These are phyloP conservation scores for Prenolepis imparis DNA, from an alignment of 2,888 invertebrate genomes.

Conservation along the genomic window DNA sequence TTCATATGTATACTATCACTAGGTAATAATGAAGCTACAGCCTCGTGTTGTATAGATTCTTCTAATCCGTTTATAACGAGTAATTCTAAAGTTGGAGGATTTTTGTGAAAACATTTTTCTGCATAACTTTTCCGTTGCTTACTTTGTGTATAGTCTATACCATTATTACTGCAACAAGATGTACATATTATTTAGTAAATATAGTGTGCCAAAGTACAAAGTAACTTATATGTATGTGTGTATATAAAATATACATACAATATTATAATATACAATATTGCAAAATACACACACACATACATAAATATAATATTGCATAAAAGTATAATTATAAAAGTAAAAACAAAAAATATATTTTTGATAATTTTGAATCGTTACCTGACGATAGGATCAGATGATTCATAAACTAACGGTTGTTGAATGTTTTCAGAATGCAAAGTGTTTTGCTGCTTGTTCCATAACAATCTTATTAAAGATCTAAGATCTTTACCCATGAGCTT, in stretches of 20 bases:
- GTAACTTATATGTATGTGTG: not conserved
- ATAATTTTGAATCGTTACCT: conserved; percentile 58
- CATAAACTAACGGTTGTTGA: conserved; percentile 45
- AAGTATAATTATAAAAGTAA: not conserved
- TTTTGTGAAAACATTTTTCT: conserved; percentile 76
- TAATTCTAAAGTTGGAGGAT: conserved; percentile 77
- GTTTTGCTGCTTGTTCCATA: conserved; percentile 67
- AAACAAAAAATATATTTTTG: conserved; percentile 1
- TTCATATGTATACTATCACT: conserved; percentile 65
- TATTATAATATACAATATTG: not conserved
- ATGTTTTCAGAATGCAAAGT: conserved; percentile 53
- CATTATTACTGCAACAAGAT: conserved; percentile 72
- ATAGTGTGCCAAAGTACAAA: conserved; percentile 21
- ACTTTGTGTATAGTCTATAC: conserved; percentile 80
- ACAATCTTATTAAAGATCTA: conserved; percentile 77
- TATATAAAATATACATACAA: not conserved
- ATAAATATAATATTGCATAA: not conserved
- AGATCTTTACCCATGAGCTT: conserved; percentile 79
- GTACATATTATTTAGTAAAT: conserved; percentile 7
- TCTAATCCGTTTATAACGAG: conserved; percentile 71
- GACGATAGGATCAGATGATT: conserved; percentile 49
- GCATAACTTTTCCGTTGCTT: conserved; percentile 76
- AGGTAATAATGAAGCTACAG: conserved; percentile 64
- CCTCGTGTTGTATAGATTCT: conserved; percentile 67
- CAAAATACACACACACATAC: no score